Percentiles rank a stretch among this genome's conserved stretches.
These are phyloP conservation scores for Tanypteryx hageni DNA, from an alignment of 2,888 invertebrate genomes.

Conservation along the genomic window DNA sequence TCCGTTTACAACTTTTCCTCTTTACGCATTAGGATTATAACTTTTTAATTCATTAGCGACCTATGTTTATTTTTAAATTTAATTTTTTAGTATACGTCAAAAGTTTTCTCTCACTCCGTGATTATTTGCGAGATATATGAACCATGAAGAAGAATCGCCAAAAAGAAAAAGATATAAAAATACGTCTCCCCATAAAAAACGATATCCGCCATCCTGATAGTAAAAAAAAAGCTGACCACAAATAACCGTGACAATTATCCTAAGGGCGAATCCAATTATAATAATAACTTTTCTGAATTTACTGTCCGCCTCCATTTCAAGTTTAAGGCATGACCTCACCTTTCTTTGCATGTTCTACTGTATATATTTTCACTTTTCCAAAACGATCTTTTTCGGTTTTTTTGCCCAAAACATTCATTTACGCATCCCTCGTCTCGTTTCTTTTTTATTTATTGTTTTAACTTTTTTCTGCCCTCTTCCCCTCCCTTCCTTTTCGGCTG, in stretches of 20 bases:
- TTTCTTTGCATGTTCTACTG: neutral
- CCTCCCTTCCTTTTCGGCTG: neutral
- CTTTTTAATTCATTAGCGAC: no score
- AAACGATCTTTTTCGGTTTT: neutral
- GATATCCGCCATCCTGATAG: neutral
- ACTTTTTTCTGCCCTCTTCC: neutral
- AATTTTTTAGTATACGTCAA: neutral
- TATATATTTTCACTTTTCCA: neutral
- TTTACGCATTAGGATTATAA: no score
- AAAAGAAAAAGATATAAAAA: neutral
- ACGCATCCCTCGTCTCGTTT: neutral
- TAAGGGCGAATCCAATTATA: conserved; percentile 4
- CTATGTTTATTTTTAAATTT: neutral
- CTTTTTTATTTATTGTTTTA: neutral
- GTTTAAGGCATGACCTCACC: neutral
- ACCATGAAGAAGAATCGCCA: neutral
- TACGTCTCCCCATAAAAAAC: neutral
- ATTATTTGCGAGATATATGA: neutral
- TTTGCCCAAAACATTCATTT: conserved; percentile 26
- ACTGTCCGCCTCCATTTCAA: neutral
- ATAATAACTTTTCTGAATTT: neutral
- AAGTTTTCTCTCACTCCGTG: neutral
- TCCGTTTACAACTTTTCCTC: no score
- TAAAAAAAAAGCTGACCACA: neutral
- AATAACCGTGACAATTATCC: neutral